phyloP scores from a whole-genome alignment of 2,888 invertebrate species.

The Oxycera nigricornis region DNA sequence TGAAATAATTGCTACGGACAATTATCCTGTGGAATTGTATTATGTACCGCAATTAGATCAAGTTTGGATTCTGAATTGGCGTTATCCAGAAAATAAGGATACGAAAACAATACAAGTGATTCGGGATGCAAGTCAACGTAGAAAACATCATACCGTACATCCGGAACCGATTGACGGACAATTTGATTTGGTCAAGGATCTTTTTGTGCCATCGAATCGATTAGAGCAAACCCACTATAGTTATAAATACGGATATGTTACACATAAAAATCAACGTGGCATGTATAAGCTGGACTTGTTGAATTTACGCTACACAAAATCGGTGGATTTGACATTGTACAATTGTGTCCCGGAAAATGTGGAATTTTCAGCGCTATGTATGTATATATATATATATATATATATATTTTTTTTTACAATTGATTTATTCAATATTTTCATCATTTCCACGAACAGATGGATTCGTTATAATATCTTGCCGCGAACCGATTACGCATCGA shows the following conservation, averaged over 20 bases:
- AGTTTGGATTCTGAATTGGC: conserved; percentile 74
- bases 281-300: conserved; percentile 76
- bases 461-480: conserved; percentile 73
- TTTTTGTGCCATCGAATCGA: conserved; percentile 68
- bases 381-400: conserved; percentile 56
- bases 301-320: conserved; percentile 74
- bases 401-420: not conserved
- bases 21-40: conserved; percentile 73
- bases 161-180: conserved; percentile 78
- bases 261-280: conserved; percentile 74
- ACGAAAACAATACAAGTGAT: conserved; percentile 65
- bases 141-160: conserved; percentile 75
- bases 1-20: conserved; percentile 74
- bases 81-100: conserved; percentile 40
- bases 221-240: conserved; percentile 66
- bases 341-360: conserved; percentile 75
- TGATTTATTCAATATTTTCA: not conserved
- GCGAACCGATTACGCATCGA: conserved; percentile 70
- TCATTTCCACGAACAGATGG: conserved; percentile 65
- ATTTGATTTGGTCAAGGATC: conserved; percentile 73
- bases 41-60: conserved; percentile 76
- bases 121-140: conserved; percentile 73
- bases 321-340: conserved; percentile 74
- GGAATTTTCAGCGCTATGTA: conserved; percentile 76
- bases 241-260: conserved; percentile 77